These are phyloP conservation scores for Nansenia antarctica DNA, from an alignment of 2,113 vertebrate species.

Conservation along the genomic window DNA sequence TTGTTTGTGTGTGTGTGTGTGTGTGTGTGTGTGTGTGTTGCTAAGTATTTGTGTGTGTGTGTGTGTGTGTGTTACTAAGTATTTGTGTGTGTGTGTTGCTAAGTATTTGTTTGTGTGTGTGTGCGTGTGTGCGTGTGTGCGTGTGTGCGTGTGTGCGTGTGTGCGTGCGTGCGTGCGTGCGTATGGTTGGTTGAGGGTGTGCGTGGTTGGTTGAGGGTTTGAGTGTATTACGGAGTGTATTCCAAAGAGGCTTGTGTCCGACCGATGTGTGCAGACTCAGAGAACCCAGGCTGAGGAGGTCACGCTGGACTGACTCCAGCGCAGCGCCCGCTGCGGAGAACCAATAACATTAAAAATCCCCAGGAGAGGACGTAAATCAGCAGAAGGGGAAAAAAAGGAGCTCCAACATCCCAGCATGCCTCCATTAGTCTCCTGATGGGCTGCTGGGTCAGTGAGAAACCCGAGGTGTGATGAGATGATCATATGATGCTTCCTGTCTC, in stretches of 20 bases:
- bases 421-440: neutral
- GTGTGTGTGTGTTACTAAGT: neutral
- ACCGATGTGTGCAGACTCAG: neutral
- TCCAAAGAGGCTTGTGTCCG: neutral
- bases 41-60: neutral
- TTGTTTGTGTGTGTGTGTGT: slow-evolving; percentile 9
- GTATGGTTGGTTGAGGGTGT: neutral
- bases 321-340: neutral
- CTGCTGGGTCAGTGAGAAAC: no score
- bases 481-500: no score
- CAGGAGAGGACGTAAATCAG: neutral
- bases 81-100: neutral
- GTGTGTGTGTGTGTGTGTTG: slow-evolving; percentile 3
- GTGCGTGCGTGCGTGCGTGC: neutral
- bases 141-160: neutral
- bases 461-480: no score
- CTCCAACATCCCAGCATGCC: neutral
- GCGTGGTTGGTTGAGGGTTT: neutral
- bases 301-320: neutral
- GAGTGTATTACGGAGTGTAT: neutral
- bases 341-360: neutral
- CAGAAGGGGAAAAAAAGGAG: neutral
- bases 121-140: neutral
- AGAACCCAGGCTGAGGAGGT: neutral
- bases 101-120: neutral